Evolutionary conservation across 2,113 vertebrate genomes (phyloP).

Genomic region (Actenoides hombroni): DNA sequence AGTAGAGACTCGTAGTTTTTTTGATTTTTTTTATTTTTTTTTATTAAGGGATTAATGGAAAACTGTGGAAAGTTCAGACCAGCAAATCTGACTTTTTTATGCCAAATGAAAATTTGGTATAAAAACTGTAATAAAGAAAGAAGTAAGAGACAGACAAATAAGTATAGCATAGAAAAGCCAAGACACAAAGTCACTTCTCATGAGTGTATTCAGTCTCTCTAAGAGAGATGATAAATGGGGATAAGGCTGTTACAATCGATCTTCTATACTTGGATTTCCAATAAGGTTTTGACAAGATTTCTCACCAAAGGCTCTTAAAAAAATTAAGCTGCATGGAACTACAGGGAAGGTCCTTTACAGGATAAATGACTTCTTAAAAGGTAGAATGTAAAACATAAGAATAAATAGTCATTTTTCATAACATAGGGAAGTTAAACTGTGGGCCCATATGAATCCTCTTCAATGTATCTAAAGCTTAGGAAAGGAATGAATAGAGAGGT

Average conservation of each 20-base stretch:
- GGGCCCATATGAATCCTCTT: background rate
- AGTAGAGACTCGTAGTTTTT: background rate
- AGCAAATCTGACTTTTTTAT: background rate
- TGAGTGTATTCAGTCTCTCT: background rate
- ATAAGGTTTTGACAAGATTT: background rate
- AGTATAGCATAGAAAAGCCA: background rate
- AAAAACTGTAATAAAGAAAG: background rate
- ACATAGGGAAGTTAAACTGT: background rate
- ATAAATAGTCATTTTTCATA: background rate
- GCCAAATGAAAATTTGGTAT: background rate
- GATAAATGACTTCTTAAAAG: background rate
- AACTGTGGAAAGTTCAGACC: background rate
- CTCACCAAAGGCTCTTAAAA: background rate
- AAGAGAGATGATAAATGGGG: background rate
- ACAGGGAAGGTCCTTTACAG: background rate
- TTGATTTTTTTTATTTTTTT: background rate
- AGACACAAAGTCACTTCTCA: background rate
- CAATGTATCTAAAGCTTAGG: background rate
- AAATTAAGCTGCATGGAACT: background rate
- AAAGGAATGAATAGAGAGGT: background rate
- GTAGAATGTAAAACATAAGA: background rate
- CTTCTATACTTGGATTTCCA: background rate
- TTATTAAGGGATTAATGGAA: background rate
- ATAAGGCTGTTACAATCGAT: background rate
- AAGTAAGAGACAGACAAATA: background rate